A percentile compares a stretch with the other conserved stretches of the same genome.
Conservation (phyloP, 2,797 vertebrate genomes). For the Spheniscus humboldti region DNA sequence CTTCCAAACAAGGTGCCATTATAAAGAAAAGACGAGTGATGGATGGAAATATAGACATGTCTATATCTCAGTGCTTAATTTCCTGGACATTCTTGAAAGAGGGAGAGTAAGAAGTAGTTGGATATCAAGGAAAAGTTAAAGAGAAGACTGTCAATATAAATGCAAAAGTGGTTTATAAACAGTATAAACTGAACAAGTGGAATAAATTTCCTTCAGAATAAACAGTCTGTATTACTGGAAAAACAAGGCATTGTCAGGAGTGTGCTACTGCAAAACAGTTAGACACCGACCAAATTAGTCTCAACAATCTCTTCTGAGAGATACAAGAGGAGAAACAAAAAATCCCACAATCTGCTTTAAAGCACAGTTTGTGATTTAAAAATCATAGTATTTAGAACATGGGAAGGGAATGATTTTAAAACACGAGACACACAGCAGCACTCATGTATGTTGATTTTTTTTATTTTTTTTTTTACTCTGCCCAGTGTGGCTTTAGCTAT, state of each 20-base stretch:
- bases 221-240: background rate
- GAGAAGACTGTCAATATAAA: background rate
- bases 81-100: background rate
- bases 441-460: background rate
- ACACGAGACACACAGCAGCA: rapidly evolving
- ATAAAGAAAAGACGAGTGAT: background rate
- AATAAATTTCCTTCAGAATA: background rate
- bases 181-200: background rate
- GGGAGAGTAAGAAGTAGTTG: background rate
- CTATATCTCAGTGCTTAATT: background rate
- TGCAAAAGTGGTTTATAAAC: background rate
- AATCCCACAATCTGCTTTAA: background rate
- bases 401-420: background rate
- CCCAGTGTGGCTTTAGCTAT: background rate
- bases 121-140: background rate
- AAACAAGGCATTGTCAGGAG: background rate
- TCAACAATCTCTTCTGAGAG: background rate
- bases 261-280: background rate
- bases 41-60: background rate
- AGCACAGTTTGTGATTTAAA: background rate
- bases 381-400: background rate
- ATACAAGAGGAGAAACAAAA: background rate
- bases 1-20: background rate
- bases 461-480: background rate
- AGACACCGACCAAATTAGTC: background rate